phyloP scores from a whole-genome alignment of 53 echinoderm and acorn worm genomes.

The Paelopatides confundens region DNA sequence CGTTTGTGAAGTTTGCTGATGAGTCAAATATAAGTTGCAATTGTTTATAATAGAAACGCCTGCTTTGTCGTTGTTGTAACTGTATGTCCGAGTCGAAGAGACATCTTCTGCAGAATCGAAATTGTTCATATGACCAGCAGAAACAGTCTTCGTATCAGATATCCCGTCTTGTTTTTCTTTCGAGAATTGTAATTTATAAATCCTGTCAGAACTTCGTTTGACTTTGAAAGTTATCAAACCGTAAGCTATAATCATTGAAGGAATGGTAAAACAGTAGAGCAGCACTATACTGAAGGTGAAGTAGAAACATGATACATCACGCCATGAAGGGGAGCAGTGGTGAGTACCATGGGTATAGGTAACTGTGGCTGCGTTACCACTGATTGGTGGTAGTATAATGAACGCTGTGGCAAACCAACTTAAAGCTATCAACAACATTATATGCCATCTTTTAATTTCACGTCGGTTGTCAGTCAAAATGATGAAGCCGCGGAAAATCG shows the following conservation, averaged over 20 bases:
- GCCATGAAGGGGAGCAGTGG: constrained; percentile 4
- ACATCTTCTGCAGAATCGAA: too few relatives aligned
- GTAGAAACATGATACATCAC: not conserved
- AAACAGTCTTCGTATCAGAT: too few relatives aligned
- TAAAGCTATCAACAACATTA: not conserved
- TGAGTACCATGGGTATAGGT: not conserved
- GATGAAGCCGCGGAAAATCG: not conserved
- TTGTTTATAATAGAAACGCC: too few relatives aligned
- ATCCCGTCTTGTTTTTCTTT: too few relatives aligned
- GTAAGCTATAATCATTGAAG: not conserved
- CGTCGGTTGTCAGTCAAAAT: not conserved
- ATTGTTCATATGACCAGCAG: too few relatives aligned
- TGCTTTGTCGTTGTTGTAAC: too few relatives aligned
- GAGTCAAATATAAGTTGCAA: too few relatives aligned
- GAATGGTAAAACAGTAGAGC: not conserved
- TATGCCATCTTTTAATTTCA: not conserved
- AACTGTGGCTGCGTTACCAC: not conserved
- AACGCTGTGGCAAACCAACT: not conserved
- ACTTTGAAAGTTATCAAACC: not conserved
- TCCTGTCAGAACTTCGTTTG: not conserved
- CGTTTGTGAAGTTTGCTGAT: too few relatives aligned
- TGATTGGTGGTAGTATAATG: not conserved
- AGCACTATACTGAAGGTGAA: not conserved
- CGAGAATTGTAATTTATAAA: not conserved
- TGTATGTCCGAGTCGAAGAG: too few relatives aligned